These are phyloP conservation scores for Tachyglossus aculeatus DNA, from an alignment of 2,797 vertebrate genomes.

Conservation along the genomic window DNA sequence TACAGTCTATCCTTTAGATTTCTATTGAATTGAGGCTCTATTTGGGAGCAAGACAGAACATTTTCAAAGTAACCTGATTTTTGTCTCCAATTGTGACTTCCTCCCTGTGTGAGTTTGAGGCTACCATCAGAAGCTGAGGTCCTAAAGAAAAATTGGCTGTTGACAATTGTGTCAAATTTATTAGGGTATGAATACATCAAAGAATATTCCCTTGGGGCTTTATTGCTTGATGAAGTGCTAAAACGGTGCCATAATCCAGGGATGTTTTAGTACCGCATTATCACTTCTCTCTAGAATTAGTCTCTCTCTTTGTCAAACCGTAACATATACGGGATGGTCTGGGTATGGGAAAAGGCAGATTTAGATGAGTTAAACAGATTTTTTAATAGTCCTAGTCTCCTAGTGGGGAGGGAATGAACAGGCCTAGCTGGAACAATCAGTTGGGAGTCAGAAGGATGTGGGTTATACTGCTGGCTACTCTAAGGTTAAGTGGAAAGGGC, in stretches of 20 bases:
- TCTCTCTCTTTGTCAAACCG: no score
- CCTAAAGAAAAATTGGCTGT: constrained; percentile 42
- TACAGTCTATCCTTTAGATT: no score
- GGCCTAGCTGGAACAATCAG: no score
- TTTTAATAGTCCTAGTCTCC: not conserved
- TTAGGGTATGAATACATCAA: constrained; percentile 49
- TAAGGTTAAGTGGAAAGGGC: no score
- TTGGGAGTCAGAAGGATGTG: no score
- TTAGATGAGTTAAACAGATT: not conserved
- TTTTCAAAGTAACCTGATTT: not conserved
- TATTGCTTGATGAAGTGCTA: constrained; percentile 46
- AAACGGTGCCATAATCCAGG: constrained; percentile 41
- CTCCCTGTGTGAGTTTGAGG: constrained; percentile 21
- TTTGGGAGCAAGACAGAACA: no score
- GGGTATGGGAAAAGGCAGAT: not conserved
- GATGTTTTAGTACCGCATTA: constrained; percentile 10
- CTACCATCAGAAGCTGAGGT: constrained; percentile 13
- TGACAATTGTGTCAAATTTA: constrained; percentile 30
- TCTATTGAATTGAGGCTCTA: no score
- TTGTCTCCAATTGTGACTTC: constrained; percentile 1
- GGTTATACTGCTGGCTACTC: no score
- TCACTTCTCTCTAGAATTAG: no score
- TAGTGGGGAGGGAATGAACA: no score
- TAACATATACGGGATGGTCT: not conserved
- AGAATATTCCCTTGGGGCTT: constrained; percentile 52